Base-by-base conservation (phyloP, 2,797 vertebrate species). In the Microctenopoma stevenorrisi region DNA sequence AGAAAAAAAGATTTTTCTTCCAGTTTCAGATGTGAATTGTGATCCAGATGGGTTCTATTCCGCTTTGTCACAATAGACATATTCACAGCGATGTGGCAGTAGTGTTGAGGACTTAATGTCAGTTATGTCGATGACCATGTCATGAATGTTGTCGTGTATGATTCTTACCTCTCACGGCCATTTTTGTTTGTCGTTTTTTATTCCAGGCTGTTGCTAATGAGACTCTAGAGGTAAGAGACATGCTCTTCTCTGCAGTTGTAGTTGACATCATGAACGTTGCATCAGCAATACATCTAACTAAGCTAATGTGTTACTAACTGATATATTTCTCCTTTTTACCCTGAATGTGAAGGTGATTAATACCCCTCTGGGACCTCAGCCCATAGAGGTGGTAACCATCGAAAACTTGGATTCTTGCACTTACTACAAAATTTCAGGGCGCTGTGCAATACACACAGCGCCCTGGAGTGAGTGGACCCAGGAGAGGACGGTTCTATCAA, bases 391-490 rank as follows among this genome's bases (percentile, higher is more conserved):
- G 0, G 1, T 42, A 12, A 2, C 0, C 4, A 58, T 71, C 7
- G 12, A 35, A 18, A 33, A 82, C 0, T 13, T 85, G 16, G 83
- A 90, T 7, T 86, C 86, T 35, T 93, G 92, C 72, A 59, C 3
- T 1, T 54, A 72, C 40, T 90, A 92, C 65, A 81, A 3, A 0
- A 22, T 92, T 50, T 76, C 78, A 7, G 84, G 69, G 5, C 90
- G 88, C 65, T 93, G 92, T 74, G 78, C 86, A 52, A 38, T 78
- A 11, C 2, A 4, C 0, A 0, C 52, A 0, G 79, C 57, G 0
- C 81, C 68, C 2, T 92, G 90, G 92, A 93, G 92, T 5, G 15
- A 86, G 48, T 93, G 91, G 92, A 90, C 84, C 78, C 14, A 2
- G 0, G 59, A 79, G 49, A 28, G 1, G 37, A 81, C 48, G 0